Evolutionary conservation across 2,888 invertebrate species (phyloP), one percentile per base, ranked within the genome.

Genomic region (Eledone cirrhosa): DNA sequence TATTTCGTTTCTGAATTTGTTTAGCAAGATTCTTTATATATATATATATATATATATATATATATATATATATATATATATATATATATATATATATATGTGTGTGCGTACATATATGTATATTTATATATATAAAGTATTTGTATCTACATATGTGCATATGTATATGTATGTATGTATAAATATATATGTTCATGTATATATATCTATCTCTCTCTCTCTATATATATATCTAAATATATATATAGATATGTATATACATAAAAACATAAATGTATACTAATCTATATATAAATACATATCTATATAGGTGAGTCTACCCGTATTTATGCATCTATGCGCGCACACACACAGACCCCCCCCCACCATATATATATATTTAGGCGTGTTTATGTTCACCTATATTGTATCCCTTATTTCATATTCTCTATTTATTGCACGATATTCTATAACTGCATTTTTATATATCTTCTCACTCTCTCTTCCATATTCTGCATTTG

Each of bases 61-160:
- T 16, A 53, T 53, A 53, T 53, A 53, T 53, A 53, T 53, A 53
- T 53, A 53, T 53, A 53, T 53, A 53, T 53, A 53, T 53, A 53
- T 53, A 53, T 53, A 19, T 53, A 53, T 53, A 53, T 16, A 53
- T 53, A 53, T 53, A 53, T 53, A 53, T 53, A 53, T 53, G 22
- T 53, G 13, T 53, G 22, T 53, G 22, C 19, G 22, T 53, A 53
- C 19, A 53, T 53, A 53, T 53, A 53, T 53, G 53, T 53, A 53
- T 53, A 53, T 16, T 16, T 53, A 53, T 53, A 7, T n/a, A 5
- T n/a, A 22, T 5, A n/a, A 59, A n/a, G 13, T 59, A 59, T 59
- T 7, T 59, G 13, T 13, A 59, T 59, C 22, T 59, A 59, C 13
- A 59, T 59, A 7, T 59, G 24, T 59, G 13, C 13, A 59, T 59